Evolutionary conservation across 1,140 invertebrate genomes (phyloP), one percentile per base, ranked within the genome.

Genomic region (Micrasema minimum): DNA sequence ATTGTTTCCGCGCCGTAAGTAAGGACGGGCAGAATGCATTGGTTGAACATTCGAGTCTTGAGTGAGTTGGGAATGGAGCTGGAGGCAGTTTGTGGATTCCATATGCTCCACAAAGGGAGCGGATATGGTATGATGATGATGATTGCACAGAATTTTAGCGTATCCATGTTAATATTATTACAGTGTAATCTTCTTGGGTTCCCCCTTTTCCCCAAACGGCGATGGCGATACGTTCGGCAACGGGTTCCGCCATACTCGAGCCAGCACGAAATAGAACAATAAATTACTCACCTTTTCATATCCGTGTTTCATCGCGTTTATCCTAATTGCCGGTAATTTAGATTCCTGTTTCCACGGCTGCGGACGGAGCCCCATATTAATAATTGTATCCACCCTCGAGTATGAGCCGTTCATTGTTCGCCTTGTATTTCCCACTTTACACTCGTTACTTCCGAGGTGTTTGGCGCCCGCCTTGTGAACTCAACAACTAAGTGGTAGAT

Each of bases 241-340:
- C 35, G 55, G 37, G 41, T 22, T 12, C 59, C 59, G 59, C 59
- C 59, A 2, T 41, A 46, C 59, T 59, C 59, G 43, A 46, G 43
- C 59, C 41, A 14, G 59, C 43, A 46, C 43, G 59, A 55, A 41
- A 43, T 50, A 38, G 46, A 69, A 61, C 65, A 48, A 65, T 71
- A 71, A 71, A 71, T 71, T 55, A 65, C 69, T 55, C 37, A 65
- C 59, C 50, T 64, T 62, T 70, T 72, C 71, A 62, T 72, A 72
- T 72, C 71, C 71, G 65, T 64, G 71, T 72, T 72, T 72, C 71
- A 72, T 72, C 71, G 71, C 66, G 65, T 64, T 72, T 66, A 68
- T 72, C 65, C 71, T 72, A 68, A 72, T 72, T 72, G 71, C 66
- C 37, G 57, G 71, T 65, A 67, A 72, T 68, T 72, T 68, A 68